Conservation (phyloP, 2,797 vertebrate genomes). For the Enoplosus armatus region DNA sequence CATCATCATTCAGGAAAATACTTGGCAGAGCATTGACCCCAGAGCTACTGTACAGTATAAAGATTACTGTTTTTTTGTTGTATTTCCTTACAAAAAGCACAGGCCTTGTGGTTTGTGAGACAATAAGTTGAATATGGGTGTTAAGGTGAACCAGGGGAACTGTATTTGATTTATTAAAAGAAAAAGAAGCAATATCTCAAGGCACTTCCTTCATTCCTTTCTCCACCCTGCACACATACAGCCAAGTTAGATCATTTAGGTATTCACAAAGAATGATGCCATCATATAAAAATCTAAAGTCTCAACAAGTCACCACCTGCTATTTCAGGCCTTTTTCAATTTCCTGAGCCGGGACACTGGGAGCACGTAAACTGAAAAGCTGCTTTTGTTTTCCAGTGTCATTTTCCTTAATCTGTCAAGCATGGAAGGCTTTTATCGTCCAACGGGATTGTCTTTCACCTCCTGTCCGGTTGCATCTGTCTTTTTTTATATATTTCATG, state of each 20-base stretch:
- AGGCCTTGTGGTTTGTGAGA: not conserved
- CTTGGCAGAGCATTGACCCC: not conserved
- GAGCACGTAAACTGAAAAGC: conserved; percentile 53
- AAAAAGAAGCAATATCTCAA: not conserved
- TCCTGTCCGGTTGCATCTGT: conserved; percentile 50
- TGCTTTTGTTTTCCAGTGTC: conserved; percentile 59
- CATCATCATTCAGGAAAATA: not conserved
- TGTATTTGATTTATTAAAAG: not conserved
- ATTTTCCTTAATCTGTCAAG: conserved; percentile 59
- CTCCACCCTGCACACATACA: conserved; percentile 6
- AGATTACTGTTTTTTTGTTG: not conserved
- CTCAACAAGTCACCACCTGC: conserved; percentile 4
- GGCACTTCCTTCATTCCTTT: not conserved
- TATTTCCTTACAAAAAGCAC: not conserved
- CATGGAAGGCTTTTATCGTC: conserved; percentile 46
- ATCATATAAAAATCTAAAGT: conserved; percentile 28
- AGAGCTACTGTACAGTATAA: not conserved
- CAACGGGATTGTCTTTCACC: conserved; percentile 46
- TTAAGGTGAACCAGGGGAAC: not conserved
- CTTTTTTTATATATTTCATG: conserved; percentile 34
- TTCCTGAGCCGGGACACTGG: conserved; percentile 29
- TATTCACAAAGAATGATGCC: conserved; percentile 25
- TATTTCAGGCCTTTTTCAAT: conserved; percentile 48
- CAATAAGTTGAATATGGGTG: not conserved
- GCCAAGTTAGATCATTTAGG: conserved; percentile 10